Evolutionary conservation across 1,140 invertebrate genomes (phyloP), one percentile per base, ranked within the genome.

Genomic region (Trypoxylus dichotomus): DNA sequence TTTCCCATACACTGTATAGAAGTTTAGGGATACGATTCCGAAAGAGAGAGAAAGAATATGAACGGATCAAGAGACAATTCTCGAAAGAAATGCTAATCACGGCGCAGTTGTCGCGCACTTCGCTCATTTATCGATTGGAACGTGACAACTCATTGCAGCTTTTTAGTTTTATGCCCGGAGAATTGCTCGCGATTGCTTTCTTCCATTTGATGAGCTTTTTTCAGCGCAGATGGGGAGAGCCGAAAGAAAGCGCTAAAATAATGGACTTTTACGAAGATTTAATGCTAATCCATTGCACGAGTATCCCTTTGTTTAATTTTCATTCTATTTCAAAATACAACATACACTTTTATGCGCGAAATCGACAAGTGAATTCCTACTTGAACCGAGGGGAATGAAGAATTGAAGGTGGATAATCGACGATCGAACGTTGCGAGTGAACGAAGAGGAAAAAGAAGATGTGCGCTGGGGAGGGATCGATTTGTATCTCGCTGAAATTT

Each of bases 141-240:
- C 81, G 81, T 81, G 81, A 81, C 81, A 81, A 81, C 79, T 81
- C 81, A 81, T 81, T 81, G 81, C 81, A 81, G 81, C 79, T 81
- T 80, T 81, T 81, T 80, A 80, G 81, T 81, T 81, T 81, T 81
- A 80, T 75, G 73, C 77, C 60, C 76, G 76, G 76, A 47, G 74
- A 76, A 76, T 76, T 74, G 78, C 75, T 47, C 32, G 21, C 75
- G 78, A 76, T 79, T 73, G 77, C 74, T 78, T 78, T 78, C 71
- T 78, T 78, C 58, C 77, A 78, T 75, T 73, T 73, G 72, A 74
- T 74, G 72, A 74, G 72, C 72, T 74, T 74, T 74, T 74, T 74
- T 43, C 32, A 74, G 72, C 72, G 72, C 32, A 74, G 72, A 74
- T 37, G 41, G 32, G 72, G 71, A 29, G 41, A 37, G 29, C 8